Conservation (phyloP, 2,888 invertebrate genomes). For the Erebia epiphron region DNA sequence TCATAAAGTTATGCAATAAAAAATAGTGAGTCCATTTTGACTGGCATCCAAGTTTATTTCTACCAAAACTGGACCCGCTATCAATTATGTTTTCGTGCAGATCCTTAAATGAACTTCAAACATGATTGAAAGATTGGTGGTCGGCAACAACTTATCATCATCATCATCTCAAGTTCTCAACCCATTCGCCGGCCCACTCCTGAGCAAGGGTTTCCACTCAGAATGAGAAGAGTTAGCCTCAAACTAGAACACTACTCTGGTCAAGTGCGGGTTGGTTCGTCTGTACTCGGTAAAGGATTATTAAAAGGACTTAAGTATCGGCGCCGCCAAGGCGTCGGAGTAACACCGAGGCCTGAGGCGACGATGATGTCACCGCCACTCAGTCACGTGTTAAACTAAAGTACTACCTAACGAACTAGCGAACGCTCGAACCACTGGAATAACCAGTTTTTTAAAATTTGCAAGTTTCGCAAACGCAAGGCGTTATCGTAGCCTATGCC, state of each 20-base stretch:
- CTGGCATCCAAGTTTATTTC: too few species aligned
- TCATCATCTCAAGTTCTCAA: too few species aligned
- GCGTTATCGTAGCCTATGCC: not conserved
- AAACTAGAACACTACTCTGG: too few species aligned
- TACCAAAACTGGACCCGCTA: too few species aligned
- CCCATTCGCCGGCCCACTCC: too few species aligned
- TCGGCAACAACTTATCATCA: too few species aligned
- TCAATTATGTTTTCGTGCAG: too few species aligned
- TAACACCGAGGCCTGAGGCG: constrained; percentile 10
- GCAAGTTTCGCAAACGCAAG: constrained; percentile 1
- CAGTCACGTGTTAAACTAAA: constrained; percentile 21
- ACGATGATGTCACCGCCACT: constrained; percentile 39
- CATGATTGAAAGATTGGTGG: too few species aligned
- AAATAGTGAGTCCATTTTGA: not conserved
- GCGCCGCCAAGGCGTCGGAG: constrained; percentile 37
- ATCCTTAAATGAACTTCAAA: too few species aligned
- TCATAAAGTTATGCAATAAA: not conserved
- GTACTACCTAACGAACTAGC: not conserved
- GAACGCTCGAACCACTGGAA: constrained; percentile 3
- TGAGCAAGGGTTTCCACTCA: too few species aligned
- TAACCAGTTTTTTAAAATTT: constrained; percentile 10
- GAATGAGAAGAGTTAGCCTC: too few species aligned
- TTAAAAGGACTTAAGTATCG: constrained; percentile 23
- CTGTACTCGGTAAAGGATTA: not conserved
- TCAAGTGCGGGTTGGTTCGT: too few species aligned